Evolutionary conservation across 2,888 invertebrate genomes (phyloP), one percentile per base, ranked within the genome.

Genomic region (Ectemnius lituratus): DNA sequence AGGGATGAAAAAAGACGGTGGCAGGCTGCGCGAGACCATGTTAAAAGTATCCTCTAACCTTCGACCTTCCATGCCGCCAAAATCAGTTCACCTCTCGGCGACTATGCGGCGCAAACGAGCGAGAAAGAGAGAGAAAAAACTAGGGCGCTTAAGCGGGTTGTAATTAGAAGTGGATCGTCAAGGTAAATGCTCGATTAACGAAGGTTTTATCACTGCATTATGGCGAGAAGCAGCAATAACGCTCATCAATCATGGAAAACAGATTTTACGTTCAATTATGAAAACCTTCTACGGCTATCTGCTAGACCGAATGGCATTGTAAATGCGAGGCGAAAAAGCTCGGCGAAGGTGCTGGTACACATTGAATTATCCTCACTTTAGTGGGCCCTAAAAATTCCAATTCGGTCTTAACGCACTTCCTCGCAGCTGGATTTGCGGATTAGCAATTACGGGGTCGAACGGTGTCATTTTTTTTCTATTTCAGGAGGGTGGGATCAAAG

Each of bases 191-290:
- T 28, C 75, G 73, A 76, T 83, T 79, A 73, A 81, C 73, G 52
- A 63, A 47, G 46, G 23, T 70, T 79, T 81, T 76, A 83, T 79
- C 62, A 73, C 37, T 45, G n/a, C 16, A 49, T 16, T 61, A 20
- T 47, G 72, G 45, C 52, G 60, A 62, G 62, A 62, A 45, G 18
- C 47, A 45, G 68, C 74, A 70, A 80, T 80, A 83, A 79, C 67
- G 23, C 47, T 73, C 65, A 76, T 78, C 85, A 80, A 83, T 87
- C 85, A 79, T 82, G 83, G 77, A 87, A 83, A 84, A 81, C 80
- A 82, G 82, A 85, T 80, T 87, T 86, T 85, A 87, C 77, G 82
- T 79, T 80, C 83, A 82, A 85, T 85, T 82, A 84, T 70, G 74
- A 71, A 75, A 67, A 73, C 75, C 63, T 75, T 83, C 71, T 73